These are phyloP conservation scores for Drosophila nigricruria DNA, from an alignment of 2,888 invertebrate genomes.

Conservation along the genomic window DNA sequence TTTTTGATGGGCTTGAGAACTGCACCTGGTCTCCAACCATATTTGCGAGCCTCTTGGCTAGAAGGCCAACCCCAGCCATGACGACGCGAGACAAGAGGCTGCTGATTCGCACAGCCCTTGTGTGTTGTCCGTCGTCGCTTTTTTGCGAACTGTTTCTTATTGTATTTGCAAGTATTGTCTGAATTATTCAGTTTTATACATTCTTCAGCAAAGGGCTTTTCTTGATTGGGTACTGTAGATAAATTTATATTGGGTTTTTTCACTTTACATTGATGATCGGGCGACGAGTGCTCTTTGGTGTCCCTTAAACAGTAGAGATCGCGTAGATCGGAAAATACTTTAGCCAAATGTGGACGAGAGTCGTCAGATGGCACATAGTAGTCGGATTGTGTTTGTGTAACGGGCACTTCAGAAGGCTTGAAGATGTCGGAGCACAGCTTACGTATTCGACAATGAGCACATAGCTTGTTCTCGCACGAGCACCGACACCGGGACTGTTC, in stretches of 20 bases:
- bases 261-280: conserved; percentile 58
- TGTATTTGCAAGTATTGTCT: not conserved
- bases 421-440: conserved; percentile 69
- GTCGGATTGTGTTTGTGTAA: conserved; percentile 14
- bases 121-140: conserved; percentile 84
- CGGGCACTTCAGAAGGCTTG: conserved; percentile 1
- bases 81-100: conserved; percentile 86
- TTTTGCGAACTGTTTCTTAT: not conserved
- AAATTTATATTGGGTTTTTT: not conserved
- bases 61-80: conserved; percentile 90
- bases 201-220: not conserved
- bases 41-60: conserved; percentile 55
- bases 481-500: conserved; percentile 51
- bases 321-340: conserved; percentile 80
- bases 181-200: accelerated
- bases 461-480: conserved; percentile 68
- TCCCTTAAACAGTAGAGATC: conserved; percentile 73
- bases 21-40: conserved; percentile 84
- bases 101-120: conserved; percentile 86
- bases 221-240: not conserved
- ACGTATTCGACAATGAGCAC: conserved; percentile 79
- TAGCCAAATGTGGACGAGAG: conserved; percentile 73
- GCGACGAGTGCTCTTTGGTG: conserved; percentile 39
- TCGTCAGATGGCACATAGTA: not conserved
- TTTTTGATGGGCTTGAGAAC: conserved; percentile 79